phyloP scores from a whole-genome alignment of 2,797 vertebrate species.

The Oreochromis mossambicus region DNA sequence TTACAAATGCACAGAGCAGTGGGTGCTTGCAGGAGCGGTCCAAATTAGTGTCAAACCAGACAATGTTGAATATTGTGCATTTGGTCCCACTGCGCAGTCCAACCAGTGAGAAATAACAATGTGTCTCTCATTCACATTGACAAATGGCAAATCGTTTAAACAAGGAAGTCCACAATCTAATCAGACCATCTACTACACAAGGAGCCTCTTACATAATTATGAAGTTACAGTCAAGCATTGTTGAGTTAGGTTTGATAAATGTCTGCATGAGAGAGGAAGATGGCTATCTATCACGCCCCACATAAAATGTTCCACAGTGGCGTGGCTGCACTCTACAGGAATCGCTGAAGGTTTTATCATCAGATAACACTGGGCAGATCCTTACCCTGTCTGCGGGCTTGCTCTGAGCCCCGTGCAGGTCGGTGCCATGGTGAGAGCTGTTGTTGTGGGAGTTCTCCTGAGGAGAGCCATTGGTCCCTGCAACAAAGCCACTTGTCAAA shows the following conservation, averaged over 20 bases:
- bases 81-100: neutral
- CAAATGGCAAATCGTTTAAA: neutral
- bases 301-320: neutral
- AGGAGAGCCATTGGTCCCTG: constrained; percentile 97
- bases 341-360: neutral
- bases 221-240: neutral
- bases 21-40: neutral
- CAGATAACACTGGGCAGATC: constrained; percentile 9
- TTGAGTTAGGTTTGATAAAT: neutral
- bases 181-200: neutral
- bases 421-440: constrained; percentile 92
- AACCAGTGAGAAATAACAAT: neutral
- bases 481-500: constrained; percentile 43
- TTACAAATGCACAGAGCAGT: neutral
- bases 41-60: neutral
- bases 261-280: neutral
- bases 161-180: neutral
- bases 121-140: neutral
- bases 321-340: neutral
- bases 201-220: neutral
- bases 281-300: neutral
- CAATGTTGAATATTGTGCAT: neutral
- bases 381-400: constrained; percentile 96
- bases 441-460: constrained; percentile 97
- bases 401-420: constrained; percentile 91